phyloP scores from a whole-genome alignment of 2,113 vertebrate species.

The Rhegmatorhina hoffmannsi region DNA sequence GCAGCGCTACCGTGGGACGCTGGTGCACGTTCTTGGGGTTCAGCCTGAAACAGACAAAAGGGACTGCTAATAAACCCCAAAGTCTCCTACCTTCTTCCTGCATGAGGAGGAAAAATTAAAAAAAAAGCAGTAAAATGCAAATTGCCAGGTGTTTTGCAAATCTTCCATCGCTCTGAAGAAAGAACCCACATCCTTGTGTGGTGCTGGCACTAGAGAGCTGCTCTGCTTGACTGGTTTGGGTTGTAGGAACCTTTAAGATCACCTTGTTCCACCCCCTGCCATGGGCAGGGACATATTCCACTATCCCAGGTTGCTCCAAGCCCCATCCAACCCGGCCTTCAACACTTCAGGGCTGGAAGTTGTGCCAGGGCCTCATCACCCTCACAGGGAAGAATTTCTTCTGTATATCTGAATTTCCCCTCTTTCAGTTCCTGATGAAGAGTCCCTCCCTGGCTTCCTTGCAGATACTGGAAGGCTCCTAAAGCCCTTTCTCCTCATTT shows the following conservation, averaged over 20 bases:
- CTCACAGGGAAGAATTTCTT: neutral
- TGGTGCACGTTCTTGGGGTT: constrained; percentile 98
- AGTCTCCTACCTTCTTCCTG: neutral
- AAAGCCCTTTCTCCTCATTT: neutral
- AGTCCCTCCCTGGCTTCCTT: neutral
- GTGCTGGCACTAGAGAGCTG: neutral
- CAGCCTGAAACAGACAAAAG: constrained; percentile 74
- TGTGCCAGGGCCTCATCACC: neutral
- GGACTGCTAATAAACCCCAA: neutral
- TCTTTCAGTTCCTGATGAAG: neutral
- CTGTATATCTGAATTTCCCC: neutral
- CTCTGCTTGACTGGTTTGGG: neutral
- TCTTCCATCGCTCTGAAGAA: neutral
- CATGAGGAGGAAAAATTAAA: neutral
- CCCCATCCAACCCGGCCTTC: accelerated
- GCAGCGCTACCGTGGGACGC: constrained; percentile 89
- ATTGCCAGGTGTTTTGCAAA: neutral
- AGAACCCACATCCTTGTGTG: constrained; percentile 1
- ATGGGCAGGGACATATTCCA: neutral
- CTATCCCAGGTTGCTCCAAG: accelerated
- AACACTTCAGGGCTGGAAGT: neutral
- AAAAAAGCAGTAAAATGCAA: neutral
- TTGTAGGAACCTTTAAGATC: neutral
- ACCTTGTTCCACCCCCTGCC: neutral
- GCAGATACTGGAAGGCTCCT: neutral